Base-by-base conservation (phyloP, 2,113 vertebrate species). In the Chitala chitala region DNA sequence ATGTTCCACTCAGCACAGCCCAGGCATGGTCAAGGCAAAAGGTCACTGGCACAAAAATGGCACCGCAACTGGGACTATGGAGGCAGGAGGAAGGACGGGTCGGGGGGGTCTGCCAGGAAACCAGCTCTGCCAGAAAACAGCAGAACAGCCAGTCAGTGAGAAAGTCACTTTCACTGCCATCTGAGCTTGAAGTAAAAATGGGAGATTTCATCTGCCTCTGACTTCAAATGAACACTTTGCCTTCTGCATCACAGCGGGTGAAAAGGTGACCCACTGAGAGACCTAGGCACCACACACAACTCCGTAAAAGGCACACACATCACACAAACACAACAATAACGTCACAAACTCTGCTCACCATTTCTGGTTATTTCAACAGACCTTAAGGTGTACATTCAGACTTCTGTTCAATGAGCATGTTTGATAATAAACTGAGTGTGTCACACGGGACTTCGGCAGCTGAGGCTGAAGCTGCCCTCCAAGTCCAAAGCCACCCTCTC, bases 131-230 rank as follows among this genome's bases (percentile, higher is more conserved):
- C 63, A 42, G 22, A 22, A 69, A 69, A 20, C 46, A 33, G 26
- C 26, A 69, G 24, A 69, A 51, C 68, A 69, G 68, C 53, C 68
- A n/a, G 24, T 53, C 48, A 36, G 68, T 69, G 46, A 69, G 46
- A 51, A 36, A 36, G 48, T 69, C 48, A 69, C 44, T 69, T 31
- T 33, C 68, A 1, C 26, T 51, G 46, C 68, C 68, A 69, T 50
- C 68, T 69, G 46, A 69, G 46, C 68, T 4, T 6, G 17, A 29
- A 5, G 48, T 20, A 29, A 33, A 33, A 9, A n/a, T n/a, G 68
- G 15, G 68, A 15, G 33, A 31, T 69, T 22, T 53, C 68, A 69
- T 50, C 44, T 51, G 44, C 46, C 51, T 51, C 66, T 53, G 44
- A 36, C 53, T 68, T 68, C 40, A 24, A 46, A 26, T 68, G 40